Percentiles rank a stretch among this genome's conserved stretches.
phyloP scores from a whole-genome alignment of 2,888 invertebrate species.

The Callyntrura guangdongensis region DNA sequence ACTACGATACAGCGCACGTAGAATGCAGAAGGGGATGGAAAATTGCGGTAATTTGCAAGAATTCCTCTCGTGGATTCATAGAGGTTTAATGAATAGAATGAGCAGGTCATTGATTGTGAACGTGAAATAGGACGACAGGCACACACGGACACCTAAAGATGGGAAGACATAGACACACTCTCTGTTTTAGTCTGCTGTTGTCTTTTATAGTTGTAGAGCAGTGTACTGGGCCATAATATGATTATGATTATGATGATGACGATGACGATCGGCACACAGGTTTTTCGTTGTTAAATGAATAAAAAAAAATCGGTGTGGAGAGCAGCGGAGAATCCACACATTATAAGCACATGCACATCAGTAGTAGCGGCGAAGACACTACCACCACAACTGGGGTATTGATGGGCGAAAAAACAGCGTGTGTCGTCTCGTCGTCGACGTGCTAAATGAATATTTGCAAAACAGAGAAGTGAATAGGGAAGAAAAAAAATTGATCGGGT shows the following conservation, averaged over 20 bases:
- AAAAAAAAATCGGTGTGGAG: conserved; percentile 5
- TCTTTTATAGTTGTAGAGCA: too few relatives aligned
- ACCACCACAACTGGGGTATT: not conserved
- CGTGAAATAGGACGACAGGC: too few relatives aligned
- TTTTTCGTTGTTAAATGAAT: conserved; percentile 16
- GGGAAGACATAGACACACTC: too few relatives aligned
- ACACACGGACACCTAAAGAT: too few relatives aligned
- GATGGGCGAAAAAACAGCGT: conserved; percentile 50
- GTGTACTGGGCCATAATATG: not conserved
- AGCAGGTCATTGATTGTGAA: too few relatives aligned
- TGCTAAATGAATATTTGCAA: too few relatives aligned
- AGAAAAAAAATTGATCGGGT: conserved; percentile 17
- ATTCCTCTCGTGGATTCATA: conserved; percentile 68
- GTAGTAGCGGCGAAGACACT: conserved; percentile 11
- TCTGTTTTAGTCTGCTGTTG: too few relatives aligned
- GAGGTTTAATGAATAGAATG: conserved; percentile 53
- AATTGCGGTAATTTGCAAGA: conserved; percentile 74
- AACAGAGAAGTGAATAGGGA: not conserved
- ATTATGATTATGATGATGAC: not conserved
- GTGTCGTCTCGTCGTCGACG: conserved; percentile 27
- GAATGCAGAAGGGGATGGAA: conserved; percentile 56
- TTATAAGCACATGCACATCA: conserved; percentile 20
- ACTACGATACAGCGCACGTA: not conserved
- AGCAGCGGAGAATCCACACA: conserved; percentile 12
- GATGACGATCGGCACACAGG: conserved; percentile 9